Evolutionary conservation across 2,797 vertebrate species (phyloP).

Genomic region (Chelonia mydas): DNA sequence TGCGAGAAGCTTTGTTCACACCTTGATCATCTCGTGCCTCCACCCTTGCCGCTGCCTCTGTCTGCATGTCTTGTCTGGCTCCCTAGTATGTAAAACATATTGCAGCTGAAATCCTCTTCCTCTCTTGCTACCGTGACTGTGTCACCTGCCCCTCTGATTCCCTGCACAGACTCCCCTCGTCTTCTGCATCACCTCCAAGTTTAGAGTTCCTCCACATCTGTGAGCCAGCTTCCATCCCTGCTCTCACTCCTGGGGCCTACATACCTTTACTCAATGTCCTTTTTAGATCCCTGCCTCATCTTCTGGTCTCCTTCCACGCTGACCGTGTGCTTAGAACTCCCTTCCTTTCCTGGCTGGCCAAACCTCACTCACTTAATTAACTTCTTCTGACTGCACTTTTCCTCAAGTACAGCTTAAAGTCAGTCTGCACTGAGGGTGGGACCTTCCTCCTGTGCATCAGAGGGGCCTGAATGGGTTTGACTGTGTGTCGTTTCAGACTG

Average conservation of each 20-base stretch:
- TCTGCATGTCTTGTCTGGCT: not conserved
- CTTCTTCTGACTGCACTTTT: not conserved
- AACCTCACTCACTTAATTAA: rapidly evolving
- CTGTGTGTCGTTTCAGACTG: not conserved
- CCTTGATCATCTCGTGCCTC: not conserved
- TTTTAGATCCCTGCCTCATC: not conserved
- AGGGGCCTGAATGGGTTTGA: not conserved
- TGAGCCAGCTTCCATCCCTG: not conserved
- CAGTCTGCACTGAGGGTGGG: not conserved
- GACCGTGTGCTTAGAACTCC: not conserved
- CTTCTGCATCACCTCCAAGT: no score
- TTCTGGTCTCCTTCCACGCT: not conserved
- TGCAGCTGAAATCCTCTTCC: not conserved
- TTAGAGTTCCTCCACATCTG: not conserved
- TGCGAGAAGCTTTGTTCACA: rapidly evolving
- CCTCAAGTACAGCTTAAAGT: not conserved
- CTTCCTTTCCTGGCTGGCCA: not conserved
- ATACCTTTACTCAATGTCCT: not conserved
- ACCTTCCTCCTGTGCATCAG: not conserved
- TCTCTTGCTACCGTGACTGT: not conserved
- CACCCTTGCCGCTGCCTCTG: not conserved
- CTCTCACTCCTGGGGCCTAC: not conserved
- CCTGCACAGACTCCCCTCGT: not conserved
- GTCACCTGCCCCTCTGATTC: not conserved
- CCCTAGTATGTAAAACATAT: not conserved